Percentiles rank a stretch among this genome's conserved stretches.
These are phyloP conservation scores for Crotalus viridis DNA, from an alignment of 2,113 vertebrate species.

Conservation along the genomic window DNA sequence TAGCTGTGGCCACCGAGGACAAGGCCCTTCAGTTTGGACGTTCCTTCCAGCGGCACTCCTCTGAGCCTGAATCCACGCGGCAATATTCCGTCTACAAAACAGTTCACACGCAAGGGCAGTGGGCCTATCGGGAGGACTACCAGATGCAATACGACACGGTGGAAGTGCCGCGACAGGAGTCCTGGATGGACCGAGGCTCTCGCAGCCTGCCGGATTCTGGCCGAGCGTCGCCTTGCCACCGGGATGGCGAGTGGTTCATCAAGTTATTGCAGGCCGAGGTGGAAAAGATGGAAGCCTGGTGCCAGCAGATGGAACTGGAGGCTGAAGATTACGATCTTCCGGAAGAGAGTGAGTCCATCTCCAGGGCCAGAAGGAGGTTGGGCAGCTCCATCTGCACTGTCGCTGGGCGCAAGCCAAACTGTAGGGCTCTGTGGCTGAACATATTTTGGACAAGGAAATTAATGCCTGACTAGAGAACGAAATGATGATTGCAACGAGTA, in stretches of 20 bases:
- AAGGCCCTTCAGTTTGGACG: conserved; percentile 95
- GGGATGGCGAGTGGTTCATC: conserved; percentile 95
- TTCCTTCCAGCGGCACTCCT: conserved; percentile 94
- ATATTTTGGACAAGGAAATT: background rate
- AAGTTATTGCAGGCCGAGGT: conserved; percentile 92
- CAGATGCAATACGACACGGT: conserved; percentile 86
- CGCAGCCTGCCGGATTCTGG: conserved; percentile 93
- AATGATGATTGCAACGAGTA: background rate
- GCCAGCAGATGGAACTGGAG: conserved; percentile 95
- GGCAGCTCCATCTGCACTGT: background rate
- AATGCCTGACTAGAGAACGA: background rate
- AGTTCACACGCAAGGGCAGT: conserved; percentile 96
- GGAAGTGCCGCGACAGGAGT: conserved; percentile 78
- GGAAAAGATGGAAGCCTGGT: conserved; percentile 97
- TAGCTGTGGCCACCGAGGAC: conserved; percentile 89
- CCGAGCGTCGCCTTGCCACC: conserved; percentile 89
- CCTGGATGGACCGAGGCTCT: conserved; percentile 85
- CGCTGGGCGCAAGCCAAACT: background rate
- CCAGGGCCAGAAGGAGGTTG: rapidly evolving
- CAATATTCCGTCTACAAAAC: conserved; percentile 93
- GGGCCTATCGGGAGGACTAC: conserved; percentile 94
- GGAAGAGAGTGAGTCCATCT: conserved; percentile 84
- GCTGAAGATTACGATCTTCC: conserved; percentile 93
- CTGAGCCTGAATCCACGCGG: conserved; percentile 85
- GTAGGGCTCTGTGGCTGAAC: background rate